Percentiles rank a stretch among this genome's conserved stretches.
phyloP scores from a whole-genome alignment of 2,888 invertebrate genomes.

The Drosophila greeni region DNA sequence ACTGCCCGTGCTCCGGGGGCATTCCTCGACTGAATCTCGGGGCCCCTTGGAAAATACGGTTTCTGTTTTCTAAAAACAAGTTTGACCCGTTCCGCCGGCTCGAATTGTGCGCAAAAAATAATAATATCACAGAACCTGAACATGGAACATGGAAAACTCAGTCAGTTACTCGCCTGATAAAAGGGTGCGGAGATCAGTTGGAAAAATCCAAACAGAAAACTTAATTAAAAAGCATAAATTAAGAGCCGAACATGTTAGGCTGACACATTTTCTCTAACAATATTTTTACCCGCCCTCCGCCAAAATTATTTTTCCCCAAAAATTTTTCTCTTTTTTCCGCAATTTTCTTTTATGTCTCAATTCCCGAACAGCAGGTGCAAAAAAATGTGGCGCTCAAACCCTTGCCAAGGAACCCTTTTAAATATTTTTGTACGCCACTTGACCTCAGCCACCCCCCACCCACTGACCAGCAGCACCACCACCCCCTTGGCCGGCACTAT shows the following conservation, averaged over 20 bases:
- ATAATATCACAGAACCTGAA: constrained; percentile 42
- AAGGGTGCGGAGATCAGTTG: constrained; percentile 14
- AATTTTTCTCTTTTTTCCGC: constrained; percentile 23
- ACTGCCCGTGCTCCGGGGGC: constrained; percentile 25
- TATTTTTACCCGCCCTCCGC: constrained; percentile 21
- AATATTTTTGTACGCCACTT: constrained; percentile 37
- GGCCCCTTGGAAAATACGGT: constrained; percentile 62
- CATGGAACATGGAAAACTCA: constrained; percentile 27
- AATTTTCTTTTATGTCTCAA: constrained; percentile 60
- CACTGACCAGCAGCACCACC: constrained; percentile 22
- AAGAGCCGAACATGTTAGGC: constrained; percentile 60
- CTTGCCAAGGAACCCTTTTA: constrained; percentile 44
- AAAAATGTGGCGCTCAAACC: constrained; percentile 46
- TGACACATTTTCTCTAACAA: constrained; percentile 56
- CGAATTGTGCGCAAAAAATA: constrained; percentile 43
- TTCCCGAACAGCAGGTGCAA: constrained; percentile 68
- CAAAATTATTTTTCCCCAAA: constrained; percentile 29
- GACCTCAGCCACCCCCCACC: constrained; percentile 22
- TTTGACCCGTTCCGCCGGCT: constrained; percentile 64
- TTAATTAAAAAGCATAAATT: constrained; percentile 69
- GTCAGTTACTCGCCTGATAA: background rate
- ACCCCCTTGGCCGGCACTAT: constrained; percentile 49
- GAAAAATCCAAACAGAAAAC: constrained; percentile 37
- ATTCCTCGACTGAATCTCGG: constrained; percentile 54
- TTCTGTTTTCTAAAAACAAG: constrained; percentile 64